Evolutionary conservation across 2,888 invertebrate species (phyloP), one percentile per base, ranked within the genome.

Genomic region (Hartigia nigra): DNA sequence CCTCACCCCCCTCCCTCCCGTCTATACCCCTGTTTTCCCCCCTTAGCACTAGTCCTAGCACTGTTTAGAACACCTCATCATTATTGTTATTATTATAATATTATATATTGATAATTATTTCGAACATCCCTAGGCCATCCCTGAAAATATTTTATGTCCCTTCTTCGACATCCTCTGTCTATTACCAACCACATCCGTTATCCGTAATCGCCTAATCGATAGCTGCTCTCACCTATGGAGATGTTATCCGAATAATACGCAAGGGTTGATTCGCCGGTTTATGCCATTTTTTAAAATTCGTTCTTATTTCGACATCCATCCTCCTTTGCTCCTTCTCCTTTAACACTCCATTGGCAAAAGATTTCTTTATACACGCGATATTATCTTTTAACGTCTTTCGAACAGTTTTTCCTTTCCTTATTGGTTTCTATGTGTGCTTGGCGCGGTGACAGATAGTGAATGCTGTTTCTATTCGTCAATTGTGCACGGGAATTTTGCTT

Each of bases 31-130:
- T 75, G 36, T 72, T 55, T 74, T 74, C 86, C 88, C 87, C 88
- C 86, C 86, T 87, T 91, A 91, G 91, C 91, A 91, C 91, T 91
- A 91, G 91, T 91, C 91, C 90, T 91, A 91, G 90, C 91, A 91
- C 90, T 91, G 89, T 91, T 91, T 91, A 91, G 90, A 91, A 90
- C 90, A 91, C 89, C 88, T 90, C 91, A 89, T 91, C 88, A 90
- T 91, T 91, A 90, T 91, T 91, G 88, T 91, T 91, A 89, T 91
- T 88, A 89, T 88, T 90, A 89, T 85, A 84, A 86, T 87, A 88
- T 87, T 88, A 89, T 89, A 89, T 88, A 89, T 87, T 87, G 84
- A 87, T 88, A 88, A 90, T 89, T 89, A 88, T 89, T 89, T 89
- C 81, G 86, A 86, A 83, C 82, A 81, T 83, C 84, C 84, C 86